These are phyloP conservation scores for Ethmia dodecea DNA, from an alignment of 2,888 invertebrate genomes.

Conservation along the genomic window DNA sequence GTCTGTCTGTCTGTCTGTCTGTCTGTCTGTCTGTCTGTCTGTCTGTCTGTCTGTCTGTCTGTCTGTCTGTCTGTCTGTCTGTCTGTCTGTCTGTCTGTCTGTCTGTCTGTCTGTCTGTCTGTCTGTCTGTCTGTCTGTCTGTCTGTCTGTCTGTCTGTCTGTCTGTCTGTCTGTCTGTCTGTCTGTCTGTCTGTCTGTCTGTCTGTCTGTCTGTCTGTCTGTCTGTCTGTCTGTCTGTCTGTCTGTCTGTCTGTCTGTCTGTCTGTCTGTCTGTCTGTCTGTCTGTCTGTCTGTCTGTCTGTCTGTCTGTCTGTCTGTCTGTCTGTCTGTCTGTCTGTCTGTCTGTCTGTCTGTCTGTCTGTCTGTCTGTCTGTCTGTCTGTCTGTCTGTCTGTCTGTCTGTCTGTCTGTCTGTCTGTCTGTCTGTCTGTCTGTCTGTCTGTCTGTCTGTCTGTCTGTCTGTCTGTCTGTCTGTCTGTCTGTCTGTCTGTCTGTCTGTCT, in stretches of 20 bases:
- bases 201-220: slow-evolving; percentile 1
- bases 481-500: slow-evolving; percentile 1
- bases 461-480: slow-evolving; percentile 1
- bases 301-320: slow-evolving; percentile 1
- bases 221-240: slow-evolving; percentile 1
- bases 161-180: slow-evolving; percentile 1
- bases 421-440: slow-evolving; percentile 1
- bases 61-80: slow-evolving; percentile 1
- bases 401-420: slow-evolving; percentile 1
- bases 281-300: slow-evolving; percentile 1
- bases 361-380: slow-evolving; percentile 1
- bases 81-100: slow-evolving; percentile 1
- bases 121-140: slow-evolving; percentile 1
- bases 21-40: slow-evolving; percentile 1
- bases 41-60: slow-evolving; percentile 1
- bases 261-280: slow-evolving; percentile 1
- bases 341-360: slow-evolving; percentile 1
- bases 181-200: slow-evolving; percentile 1
- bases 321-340: slow-evolving; percentile 1
- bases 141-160: slow-evolving; percentile 1
- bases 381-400: slow-evolving; percentile 1
- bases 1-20: slow-evolving; percentile 1
- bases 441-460: slow-evolving; percentile 1
- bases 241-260: slow-evolving; percentile 1
- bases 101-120: slow-evolving; percentile 1